Evolutionary conservation across 2,797 vertebrate species (phyloP).

Genomic region (Remorina albescens): DNA sequence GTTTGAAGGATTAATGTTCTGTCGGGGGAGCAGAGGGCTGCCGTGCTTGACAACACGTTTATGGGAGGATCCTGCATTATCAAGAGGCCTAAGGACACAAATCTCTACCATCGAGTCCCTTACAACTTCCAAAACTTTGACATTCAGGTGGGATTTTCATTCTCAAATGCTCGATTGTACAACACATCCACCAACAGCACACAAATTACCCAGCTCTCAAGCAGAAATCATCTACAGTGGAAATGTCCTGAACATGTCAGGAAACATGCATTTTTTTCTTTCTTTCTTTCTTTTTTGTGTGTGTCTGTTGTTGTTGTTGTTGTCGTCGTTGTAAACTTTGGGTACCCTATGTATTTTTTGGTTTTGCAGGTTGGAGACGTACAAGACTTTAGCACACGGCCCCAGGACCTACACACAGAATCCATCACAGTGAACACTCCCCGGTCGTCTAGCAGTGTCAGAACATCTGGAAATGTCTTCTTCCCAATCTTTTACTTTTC

Average conservation of each 20-base stretch:
- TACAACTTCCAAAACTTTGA: conserved; percentile 88
- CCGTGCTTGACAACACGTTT: conserved; percentile 90
- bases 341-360: conserved; percentile 19
- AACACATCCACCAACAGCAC: background rate
- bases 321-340: background rate
- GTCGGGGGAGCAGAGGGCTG: conserved; percentile 85
- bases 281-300: too few species aligned
- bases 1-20: conserved; percentile 88
- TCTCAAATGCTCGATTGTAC: background rate
- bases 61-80: conserved; percentile 87
- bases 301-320: too few species aligned
- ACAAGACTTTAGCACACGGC: conserved; percentile 81
- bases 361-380: conserved; percentile 81
- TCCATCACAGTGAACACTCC: conserved; percentile 2
- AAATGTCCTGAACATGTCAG: background rate
- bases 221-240: background rate
- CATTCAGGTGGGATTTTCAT: conserved; percentile 86
- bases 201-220: background rate
- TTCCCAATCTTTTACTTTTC: conserved; percentile 68
- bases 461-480: fast-evolving
- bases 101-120: conserved; percentile 87
- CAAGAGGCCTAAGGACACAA: conserved; percentile 70
- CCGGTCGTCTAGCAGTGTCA: fast-evolving
- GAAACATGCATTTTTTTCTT: background rate
- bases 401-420: conserved; percentile 48